Evolutionary conservation across 1,140 invertebrate genomes (phyloP).

Genomic region (Macrosteles quadrilineatus): DNA sequence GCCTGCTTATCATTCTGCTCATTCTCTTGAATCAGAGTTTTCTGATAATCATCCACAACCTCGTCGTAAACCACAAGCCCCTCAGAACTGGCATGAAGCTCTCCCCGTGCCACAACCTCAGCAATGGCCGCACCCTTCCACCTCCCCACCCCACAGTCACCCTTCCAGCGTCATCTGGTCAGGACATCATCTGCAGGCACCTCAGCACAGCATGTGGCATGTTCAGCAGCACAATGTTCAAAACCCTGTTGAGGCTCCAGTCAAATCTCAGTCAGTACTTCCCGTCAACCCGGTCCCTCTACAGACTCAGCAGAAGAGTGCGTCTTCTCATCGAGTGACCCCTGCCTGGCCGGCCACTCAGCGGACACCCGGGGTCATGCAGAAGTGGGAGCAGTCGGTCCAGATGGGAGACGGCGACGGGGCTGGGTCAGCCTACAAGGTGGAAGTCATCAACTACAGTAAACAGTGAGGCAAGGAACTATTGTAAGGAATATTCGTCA

Average conservation of each 20-base stretch:
- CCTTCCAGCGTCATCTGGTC: background rate
- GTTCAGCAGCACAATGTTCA: background rate
- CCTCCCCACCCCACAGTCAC: too few relatives aligned
- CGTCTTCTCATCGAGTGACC: background rate
- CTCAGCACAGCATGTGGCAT: constrained; percentile 9
- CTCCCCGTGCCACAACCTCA: too few relatives aligned
- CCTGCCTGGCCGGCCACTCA: background rate
- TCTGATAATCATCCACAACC: background rate
- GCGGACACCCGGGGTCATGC: background rate
- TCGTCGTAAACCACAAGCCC: background rate
- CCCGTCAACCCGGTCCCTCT: background rate
- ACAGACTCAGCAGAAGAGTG: background rate
- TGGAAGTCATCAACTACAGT: constrained; percentile 12
- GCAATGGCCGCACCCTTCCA: too few relatives aligned
- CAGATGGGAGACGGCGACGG: background rate
- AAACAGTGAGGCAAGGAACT: too few relatives aligned
- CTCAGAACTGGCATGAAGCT: background rate
- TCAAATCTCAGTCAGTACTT: too few relatives aligned
- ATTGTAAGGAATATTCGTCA: too few relatives aligned
- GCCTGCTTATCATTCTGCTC: too few relatives aligned
- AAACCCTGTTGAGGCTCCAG: background rate
- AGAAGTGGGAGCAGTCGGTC: constrained; percentile 4
- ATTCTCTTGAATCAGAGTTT: too few relatives aligned
- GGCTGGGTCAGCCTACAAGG: background rate
- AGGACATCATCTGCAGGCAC: constrained; percentile 2